Base-by-base conservation (phyloP, 2,888 invertebrate genomes). In the Tanytarsus gracilentus region DNA sequence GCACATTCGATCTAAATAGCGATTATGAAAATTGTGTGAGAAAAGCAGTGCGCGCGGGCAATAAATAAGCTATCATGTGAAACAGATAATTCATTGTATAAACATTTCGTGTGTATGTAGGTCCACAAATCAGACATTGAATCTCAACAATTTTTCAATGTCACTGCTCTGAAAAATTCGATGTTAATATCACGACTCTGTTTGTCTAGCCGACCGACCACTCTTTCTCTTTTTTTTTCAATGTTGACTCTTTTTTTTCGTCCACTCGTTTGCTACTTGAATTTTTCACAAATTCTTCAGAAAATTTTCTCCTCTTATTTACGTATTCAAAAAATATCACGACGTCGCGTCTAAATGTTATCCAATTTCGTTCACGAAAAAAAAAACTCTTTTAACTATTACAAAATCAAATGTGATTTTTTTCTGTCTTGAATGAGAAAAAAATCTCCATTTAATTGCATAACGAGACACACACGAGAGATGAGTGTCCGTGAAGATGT, bases 361-460 rank as follows among this genome's bases (percentile, higher is more conserved):
- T 58, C 58, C 48, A 58, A 58, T 58, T 58, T 58, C 27, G 58
- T 58, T 21, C 56, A 44, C 18, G 11, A 39, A 14, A 56, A 40
- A 26, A 53, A 14, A 53, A 36, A 48, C 58, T 48, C 48, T 39
- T 23, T 36, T 36, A 29, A 33, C 18, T 48, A 56, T 56, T 56
- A 56, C 55, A 56, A 56, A 56, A 56, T 56, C 55, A 40, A 56
- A 56, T 56, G 55, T 56, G 55, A 40, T 40, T 56, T 51, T 55
- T 55, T 56, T 56, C 39, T 23, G 39, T 52, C 30, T 36, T 39
- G 53, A 55, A 55, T 40, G 39, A 9, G 14, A 44, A 44, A 58
- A 56, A 58, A 58, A 58, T 58, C 48, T 58, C 58, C 58, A 58
- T 58, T 58, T 58, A 58, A 58, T 58, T 58, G 58, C 58, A 58